A percentile compares a stretch with the other conserved stretches of the same genome.
phyloP scores from a whole-genome alignment of 2,888 invertebrate genomes.

The Prosapia bicincta region DNA sequence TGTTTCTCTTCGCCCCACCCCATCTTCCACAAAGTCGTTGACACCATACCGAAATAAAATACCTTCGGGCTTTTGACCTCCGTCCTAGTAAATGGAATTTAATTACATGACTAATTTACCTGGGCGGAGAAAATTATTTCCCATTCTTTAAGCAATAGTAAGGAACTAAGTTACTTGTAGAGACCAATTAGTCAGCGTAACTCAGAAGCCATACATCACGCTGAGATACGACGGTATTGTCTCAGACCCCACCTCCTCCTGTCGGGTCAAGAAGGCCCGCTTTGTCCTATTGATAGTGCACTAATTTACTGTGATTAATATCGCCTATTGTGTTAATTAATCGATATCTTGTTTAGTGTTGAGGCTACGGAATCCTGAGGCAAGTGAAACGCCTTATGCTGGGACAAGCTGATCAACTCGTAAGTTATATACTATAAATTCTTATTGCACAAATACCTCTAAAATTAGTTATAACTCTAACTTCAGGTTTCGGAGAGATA shows the following conservation, averaged over 20 bases:
- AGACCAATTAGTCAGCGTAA: neutral
- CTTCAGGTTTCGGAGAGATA: no score
- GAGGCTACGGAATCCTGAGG: no score
- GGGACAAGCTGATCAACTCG: no score
- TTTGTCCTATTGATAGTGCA: neutral
- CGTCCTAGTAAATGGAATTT: neutral
- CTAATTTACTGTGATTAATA: neutral
- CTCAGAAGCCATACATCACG: neutral
- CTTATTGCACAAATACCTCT: no score
- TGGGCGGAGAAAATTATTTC: neutral
- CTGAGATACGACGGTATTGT: neutral
- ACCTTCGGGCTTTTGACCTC: neutral
- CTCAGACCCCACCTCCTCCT: neutral
- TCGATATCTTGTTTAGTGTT: neutral
- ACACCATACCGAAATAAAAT: neutral
- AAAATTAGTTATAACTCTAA: no score
- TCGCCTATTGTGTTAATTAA: neutral
- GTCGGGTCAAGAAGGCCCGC: neutral
- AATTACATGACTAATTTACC: neutral
- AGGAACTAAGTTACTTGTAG: neutral
- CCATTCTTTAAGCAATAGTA: neutral
- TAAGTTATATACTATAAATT: no score
- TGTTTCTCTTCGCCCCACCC: no score
- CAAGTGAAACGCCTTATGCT: no score
- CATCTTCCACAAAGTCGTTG: neutral